Base-by-base conservation (phyloP, 2,888 invertebrate genomes). In the Ormyrus nitidulus region DNA sequence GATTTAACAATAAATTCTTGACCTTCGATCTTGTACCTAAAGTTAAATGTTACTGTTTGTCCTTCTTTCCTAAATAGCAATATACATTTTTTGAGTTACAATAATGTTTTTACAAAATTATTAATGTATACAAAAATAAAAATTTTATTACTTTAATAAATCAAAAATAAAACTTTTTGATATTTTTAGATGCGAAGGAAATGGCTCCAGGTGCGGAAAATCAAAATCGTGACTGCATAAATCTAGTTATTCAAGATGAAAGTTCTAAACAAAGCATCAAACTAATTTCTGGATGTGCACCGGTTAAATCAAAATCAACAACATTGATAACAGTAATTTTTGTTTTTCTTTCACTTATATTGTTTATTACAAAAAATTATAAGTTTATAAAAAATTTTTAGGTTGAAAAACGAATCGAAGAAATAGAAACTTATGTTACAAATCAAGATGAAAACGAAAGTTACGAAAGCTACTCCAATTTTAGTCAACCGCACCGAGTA, bases 381-480 rank as follows among this genome's bases (percentile, higher is more conserved):
- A 34, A 34, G 4, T 4, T 34, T 34, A 4, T 4, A 34, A 34
- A 44, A 66, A 66, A 51, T 58, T 64, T 77, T 44, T 46, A 91
- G 91, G 91, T 91, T 75, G 92, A 91, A 83, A 91, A 92, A 81
- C 89, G 89, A 74, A 91, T 91, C 79, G 92, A 92, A 84, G 91
- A 92, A 84, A 90, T 91, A 49, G 91, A 90, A 0, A 89, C 89
- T 10, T 89, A 88, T 70, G 85, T 88, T 11, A 88, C 90, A 1
- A 90, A 90, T 74, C 89, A 89, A 56, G 89, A 90, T 51, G 84
- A 85, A 49, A 85, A 84, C 10, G 85, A 84, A 53, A 84, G 85
- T 11, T 87, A 86, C 10, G 84, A 86, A 54, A 87, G 88, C 74
- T 84, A 83, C 51, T 78, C 89, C 56, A 84, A 87, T 77, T 88